Evolutionary conservation across 2,113 vertebrate species (phyloP), one percentile per base, ranked within the genome.

Genomic region (Suricata suricatta): DNA sequence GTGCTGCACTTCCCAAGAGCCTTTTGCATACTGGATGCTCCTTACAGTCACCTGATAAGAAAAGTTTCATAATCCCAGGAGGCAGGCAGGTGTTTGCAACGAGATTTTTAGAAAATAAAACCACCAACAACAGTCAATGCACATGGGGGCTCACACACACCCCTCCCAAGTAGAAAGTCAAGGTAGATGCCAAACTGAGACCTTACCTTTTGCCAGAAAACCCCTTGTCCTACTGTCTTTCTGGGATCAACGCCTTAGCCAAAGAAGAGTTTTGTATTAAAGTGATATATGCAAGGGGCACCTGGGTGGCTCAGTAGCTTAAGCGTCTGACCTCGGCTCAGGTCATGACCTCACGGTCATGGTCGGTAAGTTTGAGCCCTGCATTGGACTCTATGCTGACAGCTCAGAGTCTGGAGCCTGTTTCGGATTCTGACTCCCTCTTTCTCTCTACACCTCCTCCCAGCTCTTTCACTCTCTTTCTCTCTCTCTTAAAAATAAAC

Each of bases 41-140:
- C 71, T 47, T 41, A 63, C 2, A 11, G 38, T 84, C 80, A 84
- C 54, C 71, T 27, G 95, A 79, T 89, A 95, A 84, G 85, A 35
- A 64, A 83, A 86, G 44, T 88, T 74, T 69, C 86, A 86, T 64
- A 92, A 77, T 7, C 23, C 9, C n/a, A 81, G 31, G 0, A 97
- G 74, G 79, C n/a, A 50, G 64, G 33, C 83, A 88, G 74, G 69
- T 68, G 44, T 93, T 77, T 72, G 80, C 71, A 54, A 84, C n/a
- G 80, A 94, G 15, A 50, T 9, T 66, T 95, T 88, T 31, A 76
- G 47, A 95, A 87, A 81, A 92, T 10, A 66, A 76, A 95, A 95
- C 69, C 16, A 38, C 31, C 29, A 64, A 89, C 52, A n/a, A 27
- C 8, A 66, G 63, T 35, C 85, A 79, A 52, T 7, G 23, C 2